A percentile compares a stretch with the other conserved stretches of the same genome.
These are phyloP conservation scores for Nebria salina DNA, from an alignment of 2,888 invertebrate species.

Conservation along the genomic window DNA sequence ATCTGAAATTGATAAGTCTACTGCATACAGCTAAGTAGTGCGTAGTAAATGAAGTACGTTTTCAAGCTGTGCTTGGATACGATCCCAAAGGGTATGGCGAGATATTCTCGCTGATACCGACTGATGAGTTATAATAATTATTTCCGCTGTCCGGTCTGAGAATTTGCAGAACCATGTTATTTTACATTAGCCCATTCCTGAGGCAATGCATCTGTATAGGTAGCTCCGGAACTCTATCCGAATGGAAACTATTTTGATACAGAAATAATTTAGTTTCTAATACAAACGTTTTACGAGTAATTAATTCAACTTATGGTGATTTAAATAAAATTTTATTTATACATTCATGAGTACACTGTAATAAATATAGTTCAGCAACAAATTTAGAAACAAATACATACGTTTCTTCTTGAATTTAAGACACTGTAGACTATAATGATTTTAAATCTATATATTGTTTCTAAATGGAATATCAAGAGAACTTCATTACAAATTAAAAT, in stretches of 20 bases:
- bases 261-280: background rate
- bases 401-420: too few species aligned
- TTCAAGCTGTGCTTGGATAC: too few species aligned
- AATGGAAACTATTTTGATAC: background rate
- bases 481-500: background rate
- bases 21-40: too few species aligned
- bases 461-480: background rate
- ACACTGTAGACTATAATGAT: background rate
- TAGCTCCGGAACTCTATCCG: background rate
- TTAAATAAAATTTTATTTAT: too few species aligned
- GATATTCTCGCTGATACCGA: background rate
- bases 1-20: too few species aligned
- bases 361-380: too few species aligned
- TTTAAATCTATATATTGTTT: background rate
- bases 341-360: too few species aligned
- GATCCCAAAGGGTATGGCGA: too few species aligned
- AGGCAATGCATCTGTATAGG: background rate
- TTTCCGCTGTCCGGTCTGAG: background rate
- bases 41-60: too few species aligned
- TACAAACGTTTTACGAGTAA: background rate
- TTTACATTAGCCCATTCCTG: background rate
- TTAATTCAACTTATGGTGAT: background rate
- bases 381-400: too few species aligned
- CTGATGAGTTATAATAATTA: conserved; percentile 1
- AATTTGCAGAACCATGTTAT: background rate